These are phyloP conservation scores for Kryptolebias ocellatus DNA, from an alignment of 2,797 vertebrate species.

Conservation along the genomic window DNA sequence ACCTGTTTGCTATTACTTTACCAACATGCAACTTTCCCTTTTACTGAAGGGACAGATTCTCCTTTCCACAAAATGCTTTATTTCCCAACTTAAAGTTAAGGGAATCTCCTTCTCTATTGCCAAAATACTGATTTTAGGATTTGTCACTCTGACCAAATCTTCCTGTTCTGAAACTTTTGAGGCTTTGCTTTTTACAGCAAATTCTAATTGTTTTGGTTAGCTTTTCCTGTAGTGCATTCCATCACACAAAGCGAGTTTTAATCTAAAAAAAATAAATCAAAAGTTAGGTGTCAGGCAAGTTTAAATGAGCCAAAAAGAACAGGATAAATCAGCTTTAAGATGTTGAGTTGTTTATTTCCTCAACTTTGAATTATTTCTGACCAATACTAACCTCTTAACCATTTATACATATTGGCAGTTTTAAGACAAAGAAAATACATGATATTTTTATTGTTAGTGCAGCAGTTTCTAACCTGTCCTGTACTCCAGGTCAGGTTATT, in stretches of 20 bases:
- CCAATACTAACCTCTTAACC: slow-evolving; percentile 27
- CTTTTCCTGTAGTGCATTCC: slow-evolving; percentile 59
- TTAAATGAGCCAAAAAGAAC: slow-evolving; percentile 19
- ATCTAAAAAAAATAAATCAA: slow-evolving; percentile 16
- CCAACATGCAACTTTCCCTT: slow-evolving; percentile 21
- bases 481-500: slow-evolving; percentile 40
- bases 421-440: too few relatives aligned
- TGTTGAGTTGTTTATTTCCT: slow-evolving; percentile 17
- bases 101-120: slow-evolving; percentile 42
- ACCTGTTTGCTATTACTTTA: slow-evolving; percentile 35
- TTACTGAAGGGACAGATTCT: slow-evolving; percentile 29
- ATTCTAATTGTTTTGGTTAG: slow-evolving; percentile 44
- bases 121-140: slow-evolving; percentile 41
- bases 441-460: slow-evolving; percentile 31
- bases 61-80: slow-evolving; percentile 49
- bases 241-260: slow-evolving; percentile 47
- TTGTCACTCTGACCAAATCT: slow-evolving; percentile 40
- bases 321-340: slow-evolving; percentile 21
- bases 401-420: too few relatives aligned
- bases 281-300: slow-evolving; percentile 20
- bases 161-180: slow-evolving; percentile 45
- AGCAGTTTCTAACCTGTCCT: slow-evolving; percentile 40
- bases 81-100: slow-evolving; percentile 33
- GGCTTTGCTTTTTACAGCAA: slow-evolving; percentile 41
- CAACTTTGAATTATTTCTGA: slow-evolving; percentile 13